These are phyloP conservation scores for Nemotelus nigrinus DNA, from an alignment of 2,888 invertebrate species.

Conservation along the genomic window DNA sequence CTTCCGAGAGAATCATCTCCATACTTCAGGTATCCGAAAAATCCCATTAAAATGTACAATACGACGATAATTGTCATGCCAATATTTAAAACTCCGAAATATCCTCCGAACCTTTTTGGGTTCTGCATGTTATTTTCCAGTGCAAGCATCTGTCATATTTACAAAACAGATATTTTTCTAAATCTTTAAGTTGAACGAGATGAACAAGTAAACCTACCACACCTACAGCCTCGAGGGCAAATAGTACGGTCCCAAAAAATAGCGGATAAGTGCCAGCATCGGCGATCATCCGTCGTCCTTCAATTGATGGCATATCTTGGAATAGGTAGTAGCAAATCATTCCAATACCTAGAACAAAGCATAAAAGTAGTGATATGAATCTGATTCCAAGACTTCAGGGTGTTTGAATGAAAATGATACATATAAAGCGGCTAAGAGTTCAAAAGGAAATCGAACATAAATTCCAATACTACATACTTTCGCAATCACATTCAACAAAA, in stretches of 20 bases:
- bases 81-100: conserved; percentile 81
- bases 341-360: conserved; percentile 67
- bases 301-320: conserved; percentile 69
- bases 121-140: conserved; percentile 91
- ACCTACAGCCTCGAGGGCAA: conserved; percentile 86
- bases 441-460: neutral
- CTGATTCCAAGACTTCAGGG: neutral
- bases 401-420: neutral
- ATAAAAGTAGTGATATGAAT: neutral
- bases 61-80: conserved; percentile 82
- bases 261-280: conserved; percentile 73
- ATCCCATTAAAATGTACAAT: conserved; percentile 82
- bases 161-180: neutral
- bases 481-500: neutral
- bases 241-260: conserved; percentile 90
- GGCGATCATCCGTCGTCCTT: conserved; percentile 66
- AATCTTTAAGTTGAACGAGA: neutral
- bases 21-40: conserved; percentile 86
- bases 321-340: conserved; percentile 80
- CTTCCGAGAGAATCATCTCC: conserved; percentile 75
- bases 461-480: neutral
- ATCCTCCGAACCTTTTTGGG: conserved; percentile 80
- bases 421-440: neutral
- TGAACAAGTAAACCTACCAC: conserved; percentile 69
- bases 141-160: conserved; percentile 78